Conservation (phyloP, 2,113 vertebrate genomes). For the Vireo altiloquus region DNA sequence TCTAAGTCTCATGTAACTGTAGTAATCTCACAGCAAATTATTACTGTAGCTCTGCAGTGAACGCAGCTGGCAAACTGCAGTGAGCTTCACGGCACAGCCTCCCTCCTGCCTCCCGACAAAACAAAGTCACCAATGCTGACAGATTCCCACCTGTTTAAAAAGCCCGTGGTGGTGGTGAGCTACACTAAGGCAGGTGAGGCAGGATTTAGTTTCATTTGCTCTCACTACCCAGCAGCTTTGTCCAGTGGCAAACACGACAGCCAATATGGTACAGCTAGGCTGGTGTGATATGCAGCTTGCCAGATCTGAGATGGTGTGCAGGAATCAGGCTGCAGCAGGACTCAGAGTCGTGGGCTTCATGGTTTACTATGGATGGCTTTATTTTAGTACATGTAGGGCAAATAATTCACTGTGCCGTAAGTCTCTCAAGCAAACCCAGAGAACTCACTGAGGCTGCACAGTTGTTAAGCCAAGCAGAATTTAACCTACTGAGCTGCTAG, state of each 20-base stretch:
- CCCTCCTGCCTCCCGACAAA: neutral
- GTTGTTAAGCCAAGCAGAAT: constrained; percentile 31
- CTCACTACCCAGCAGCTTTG: neutral
- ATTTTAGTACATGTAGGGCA: neutral
- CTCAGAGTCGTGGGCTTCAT: neutral
- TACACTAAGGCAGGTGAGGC: neutral
- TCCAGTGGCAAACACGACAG: fast-evolving
- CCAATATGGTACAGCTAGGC: neutral
- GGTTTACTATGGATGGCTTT: neutral
- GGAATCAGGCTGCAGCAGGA: neutral
- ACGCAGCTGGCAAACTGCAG: constrained; percentile 14
- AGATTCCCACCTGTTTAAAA: neutral
- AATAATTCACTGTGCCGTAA: neutral
- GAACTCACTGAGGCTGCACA: neutral
- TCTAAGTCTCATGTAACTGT: neutral
- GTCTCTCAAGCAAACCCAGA: neutral
- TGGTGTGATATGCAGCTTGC: neutral
- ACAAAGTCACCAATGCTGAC: neutral
- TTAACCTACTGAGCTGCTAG: neutral
- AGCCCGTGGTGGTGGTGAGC: neutral
- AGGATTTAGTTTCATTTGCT: neutral
- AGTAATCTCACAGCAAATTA: constrained; percentile 17
- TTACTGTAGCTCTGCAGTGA: neutral
- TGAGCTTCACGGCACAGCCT: neutral
- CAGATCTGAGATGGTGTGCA: neutral